phyloP scores from a whole-genome alignment of 2,113 vertebrate genomes.

The Myotis lucifugus region DNA sequence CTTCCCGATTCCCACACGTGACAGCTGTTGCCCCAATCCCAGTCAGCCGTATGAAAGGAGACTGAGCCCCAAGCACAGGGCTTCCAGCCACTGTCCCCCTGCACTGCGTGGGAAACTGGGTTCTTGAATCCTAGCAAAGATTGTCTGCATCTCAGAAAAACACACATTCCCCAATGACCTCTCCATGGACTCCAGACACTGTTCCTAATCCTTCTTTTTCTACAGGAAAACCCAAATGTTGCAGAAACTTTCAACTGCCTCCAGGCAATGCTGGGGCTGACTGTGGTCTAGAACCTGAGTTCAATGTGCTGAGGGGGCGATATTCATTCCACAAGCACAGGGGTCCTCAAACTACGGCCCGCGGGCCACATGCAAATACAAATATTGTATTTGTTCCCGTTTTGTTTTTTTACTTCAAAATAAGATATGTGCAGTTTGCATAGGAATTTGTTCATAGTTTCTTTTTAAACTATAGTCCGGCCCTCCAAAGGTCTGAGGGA shows the following conservation, averaged over 20 bases:
- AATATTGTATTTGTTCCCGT: no score
- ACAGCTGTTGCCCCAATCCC: not conserved
- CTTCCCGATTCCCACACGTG: not conserved
- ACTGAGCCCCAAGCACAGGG: not conserved
- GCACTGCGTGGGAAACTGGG: not conserved
- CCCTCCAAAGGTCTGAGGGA: no score
- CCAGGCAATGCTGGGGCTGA: not conserved
- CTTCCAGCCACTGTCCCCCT: not conserved
- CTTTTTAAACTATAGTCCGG: no score
- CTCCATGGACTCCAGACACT: not conserved
- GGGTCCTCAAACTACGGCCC: no score
- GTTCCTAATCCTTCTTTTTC: not conserved
- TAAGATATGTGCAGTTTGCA: no score
- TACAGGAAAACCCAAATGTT: not conserved
- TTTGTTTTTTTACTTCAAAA: no score
- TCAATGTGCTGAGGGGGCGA: not conserved
- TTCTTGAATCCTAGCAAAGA: not conserved
- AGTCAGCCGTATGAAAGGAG: not conserved
- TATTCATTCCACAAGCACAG: not conserved
- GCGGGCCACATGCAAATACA: no score
- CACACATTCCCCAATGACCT: not conserved
- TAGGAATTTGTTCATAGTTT: no score
- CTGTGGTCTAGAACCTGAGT: not conserved
- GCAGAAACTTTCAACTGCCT: not conserved
- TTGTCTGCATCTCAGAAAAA: not conserved